Percentiles rank a stretch among this genome's conserved stretches.
These are phyloP conservation scores for Halichondria panicea DNA, from an alignment of 37 sponge, comb jelly and placozoan genomes.

Conservation along the genomic window DNA sequence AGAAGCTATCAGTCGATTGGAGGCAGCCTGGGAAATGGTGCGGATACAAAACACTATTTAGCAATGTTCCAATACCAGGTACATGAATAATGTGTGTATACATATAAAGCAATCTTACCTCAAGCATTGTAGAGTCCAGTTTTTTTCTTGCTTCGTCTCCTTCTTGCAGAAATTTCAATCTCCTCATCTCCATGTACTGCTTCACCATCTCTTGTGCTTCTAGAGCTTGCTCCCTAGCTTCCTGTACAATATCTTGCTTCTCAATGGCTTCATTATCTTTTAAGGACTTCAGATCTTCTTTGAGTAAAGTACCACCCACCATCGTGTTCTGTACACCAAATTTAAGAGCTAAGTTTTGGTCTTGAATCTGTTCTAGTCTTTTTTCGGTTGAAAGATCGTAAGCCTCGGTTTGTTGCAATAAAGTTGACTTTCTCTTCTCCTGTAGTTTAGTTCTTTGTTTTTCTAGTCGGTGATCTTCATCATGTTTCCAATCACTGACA, in stretches of 20 bases:
- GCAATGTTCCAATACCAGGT: too few species aligned
- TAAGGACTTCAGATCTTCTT: constrained; percentile 21
- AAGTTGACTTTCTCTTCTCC: not conserved
- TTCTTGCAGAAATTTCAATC: constrained; percentile 14
- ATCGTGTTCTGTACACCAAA: constrained; percentile 32
- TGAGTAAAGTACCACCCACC: constrained; percentile 12
- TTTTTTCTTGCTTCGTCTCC: constrained; percentile 5
- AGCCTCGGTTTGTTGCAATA: not conserved
- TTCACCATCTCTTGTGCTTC: constrained; percentile 26
- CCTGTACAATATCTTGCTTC: constrained; percentile 9
- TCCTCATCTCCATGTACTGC: constrained; percentile 37
- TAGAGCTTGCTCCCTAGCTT: not conserved
- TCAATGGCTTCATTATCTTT: not conserved
- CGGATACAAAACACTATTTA: not conserved
- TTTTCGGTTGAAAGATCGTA: not conserved
- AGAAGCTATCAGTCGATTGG: constrained; percentile 29
- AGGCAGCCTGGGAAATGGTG: constrained; percentile 4
- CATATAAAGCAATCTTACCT: constrained; percentile 15
- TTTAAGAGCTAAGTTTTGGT: constrained; percentile 35
- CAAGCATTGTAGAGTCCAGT: constrained; percentile 28
- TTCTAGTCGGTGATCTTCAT: constrained; percentile 5
- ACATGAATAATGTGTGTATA: not conserved
- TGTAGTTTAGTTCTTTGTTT: not conserved
- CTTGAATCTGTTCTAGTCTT: not conserved
- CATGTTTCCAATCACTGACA: constrained; percentile 40